phyloP scores from a whole-genome alignment of 2,888 invertebrate genomes.

The Plusia festucae region DNA sequence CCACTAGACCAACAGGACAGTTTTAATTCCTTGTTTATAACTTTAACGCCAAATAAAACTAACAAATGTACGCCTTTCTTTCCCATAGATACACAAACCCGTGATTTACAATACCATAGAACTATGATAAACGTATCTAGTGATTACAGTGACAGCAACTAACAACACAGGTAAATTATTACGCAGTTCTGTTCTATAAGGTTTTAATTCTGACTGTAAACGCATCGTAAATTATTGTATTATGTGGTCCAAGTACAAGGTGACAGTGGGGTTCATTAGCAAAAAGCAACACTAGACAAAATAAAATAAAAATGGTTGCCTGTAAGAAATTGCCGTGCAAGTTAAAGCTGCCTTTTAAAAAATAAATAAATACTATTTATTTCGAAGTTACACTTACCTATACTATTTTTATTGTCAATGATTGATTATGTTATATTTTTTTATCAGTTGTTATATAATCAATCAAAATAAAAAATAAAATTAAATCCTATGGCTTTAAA shows the following conservation, averaged over 20 bases:
- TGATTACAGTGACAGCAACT: conserved; percentile 43
- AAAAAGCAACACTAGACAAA: neutral
- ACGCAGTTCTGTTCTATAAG: conserved; percentile 26
- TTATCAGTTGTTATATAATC: too few relatives aligned
- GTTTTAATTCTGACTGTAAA: conserved; percentile 62
- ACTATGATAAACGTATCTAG: conserved; percentile 39
- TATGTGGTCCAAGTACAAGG: conserved; percentile 11
- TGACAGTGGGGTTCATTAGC: neutral
- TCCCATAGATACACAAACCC: conserved; percentile 20
- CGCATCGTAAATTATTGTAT: conserved; percentile 54
- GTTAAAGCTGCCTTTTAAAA: too few relatives aligned
- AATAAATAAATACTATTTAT: too few relatives aligned
- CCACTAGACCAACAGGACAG: too few relatives aligned
- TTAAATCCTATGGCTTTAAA: too few relatives aligned
- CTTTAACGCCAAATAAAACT: neutral
- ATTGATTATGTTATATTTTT: too few relatives aligned
- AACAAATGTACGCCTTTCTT: neutral
- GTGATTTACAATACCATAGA: conserved; percentile 39
- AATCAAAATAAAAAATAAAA: too few relatives aligned
- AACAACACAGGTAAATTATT: conserved; percentile 47
- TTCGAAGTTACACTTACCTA: too few relatives aligned
- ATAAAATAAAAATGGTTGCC: too few relatives aligned
- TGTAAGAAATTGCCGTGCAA: too few relatives aligned
- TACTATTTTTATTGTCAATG: too few relatives aligned
- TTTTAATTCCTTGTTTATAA: neutral